These are phyloP conservation scores for Drosophila neonasuta DNA, from an alignment of 2,888 invertebrate species.

Conservation along the genomic window DNA sequence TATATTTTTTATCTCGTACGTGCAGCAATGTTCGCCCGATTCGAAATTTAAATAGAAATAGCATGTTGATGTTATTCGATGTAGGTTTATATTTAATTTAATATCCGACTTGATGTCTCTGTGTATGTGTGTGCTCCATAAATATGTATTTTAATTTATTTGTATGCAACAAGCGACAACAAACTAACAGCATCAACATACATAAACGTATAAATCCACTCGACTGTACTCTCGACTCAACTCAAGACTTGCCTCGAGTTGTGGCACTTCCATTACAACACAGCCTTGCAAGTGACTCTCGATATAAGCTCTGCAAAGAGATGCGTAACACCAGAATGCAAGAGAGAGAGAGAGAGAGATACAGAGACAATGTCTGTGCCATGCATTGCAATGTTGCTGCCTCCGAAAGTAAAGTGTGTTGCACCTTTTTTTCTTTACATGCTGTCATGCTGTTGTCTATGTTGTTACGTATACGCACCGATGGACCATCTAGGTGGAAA, in stretches of 20 bases:
- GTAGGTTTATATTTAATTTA: slow-evolving; percentile 71
- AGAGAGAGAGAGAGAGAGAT: not conserved
- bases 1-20: slow-evolving; percentile 71
- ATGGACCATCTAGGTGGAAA: slow-evolving; percentile 12
- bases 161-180: slow-evolving; percentile 37
- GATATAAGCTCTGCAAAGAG: slow-evolving; percentile 43
- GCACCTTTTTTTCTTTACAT: slow-evolving; percentile 38
- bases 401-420: slow-evolving; percentile 36
- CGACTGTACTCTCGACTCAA: slow-evolving; percentile 29
- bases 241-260: slow-evolving; percentile 27
- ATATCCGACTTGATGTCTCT: slow-evolving; percentile 39
- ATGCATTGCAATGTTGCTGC: slow-evolving; percentile 32
- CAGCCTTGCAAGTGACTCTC: slow-evolving; percentile 46
- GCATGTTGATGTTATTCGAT: slow-evolving; percentile 67
- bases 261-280: slow-evolving; percentile 44
- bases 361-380: slow-evolving; percentile 35
- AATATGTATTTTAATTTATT: slow-evolving; percentile 65
- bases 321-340: slow-evolving; percentile 33
- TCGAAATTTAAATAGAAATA: slow-evolving; percentile 74
- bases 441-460: slow-evolving; percentile 31
- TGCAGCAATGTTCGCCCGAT: slow-evolving; percentile 64
- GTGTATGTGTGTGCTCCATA: slow-evolving; percentile 29
- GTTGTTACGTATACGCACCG: slow-evolving; percentile 60
- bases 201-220: slow-evolving; percentile 38
- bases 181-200: slow-evolving; percentile 33